Evolutionary conservation across 2,888 invertebrate genomes (phyloP).

Genomic region (Sicus ferrugineus): DNA sequence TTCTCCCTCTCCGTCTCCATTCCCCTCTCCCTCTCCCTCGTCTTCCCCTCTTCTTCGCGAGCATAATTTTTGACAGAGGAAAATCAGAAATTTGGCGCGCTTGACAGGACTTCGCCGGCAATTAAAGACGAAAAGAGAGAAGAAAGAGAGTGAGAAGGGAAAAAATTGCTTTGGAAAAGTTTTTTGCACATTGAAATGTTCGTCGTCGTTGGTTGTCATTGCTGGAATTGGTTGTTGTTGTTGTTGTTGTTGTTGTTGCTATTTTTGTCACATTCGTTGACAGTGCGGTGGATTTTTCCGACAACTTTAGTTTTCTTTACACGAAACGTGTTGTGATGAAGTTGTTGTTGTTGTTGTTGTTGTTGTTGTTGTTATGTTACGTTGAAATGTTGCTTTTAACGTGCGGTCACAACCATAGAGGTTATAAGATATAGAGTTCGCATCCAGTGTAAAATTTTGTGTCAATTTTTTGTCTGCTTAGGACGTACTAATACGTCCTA

Average conservation of each 20-base stretch:
- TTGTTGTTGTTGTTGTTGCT: constrained; percentile 32
- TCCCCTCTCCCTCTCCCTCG: not conserved
- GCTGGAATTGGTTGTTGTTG: constrained; percentile 22
- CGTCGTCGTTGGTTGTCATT: constrained; percentile 31
- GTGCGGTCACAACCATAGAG: no score
- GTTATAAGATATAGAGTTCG: no score
- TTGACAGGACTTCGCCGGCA: not conserved
- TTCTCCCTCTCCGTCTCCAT: not conserved
- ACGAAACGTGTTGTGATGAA: no score
- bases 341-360: constrained; percentile 43
- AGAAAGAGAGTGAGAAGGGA: not conserved
- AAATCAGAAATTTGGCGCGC: not conserved
- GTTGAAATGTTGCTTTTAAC: no score
- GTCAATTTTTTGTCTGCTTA: no score
- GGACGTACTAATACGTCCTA: no score
- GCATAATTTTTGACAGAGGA: not conserved
- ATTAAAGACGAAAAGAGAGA: not conserved
- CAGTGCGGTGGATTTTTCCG: not conserved
- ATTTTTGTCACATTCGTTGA: not conserved
- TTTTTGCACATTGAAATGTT: not conserved
- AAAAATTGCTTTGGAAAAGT: not conserved
- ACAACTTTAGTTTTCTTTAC: constrained; percentile 46
- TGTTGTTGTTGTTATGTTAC: constrained; percentile 55
- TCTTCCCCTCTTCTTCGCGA: not conserved
- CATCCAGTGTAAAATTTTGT: no score